A percentile compares a stretch with the other conserved stretches of the same genome.
Conservation (phyloP, 2,888 invertebrate species). For the Lasioglossum pauxillum region DNA sequence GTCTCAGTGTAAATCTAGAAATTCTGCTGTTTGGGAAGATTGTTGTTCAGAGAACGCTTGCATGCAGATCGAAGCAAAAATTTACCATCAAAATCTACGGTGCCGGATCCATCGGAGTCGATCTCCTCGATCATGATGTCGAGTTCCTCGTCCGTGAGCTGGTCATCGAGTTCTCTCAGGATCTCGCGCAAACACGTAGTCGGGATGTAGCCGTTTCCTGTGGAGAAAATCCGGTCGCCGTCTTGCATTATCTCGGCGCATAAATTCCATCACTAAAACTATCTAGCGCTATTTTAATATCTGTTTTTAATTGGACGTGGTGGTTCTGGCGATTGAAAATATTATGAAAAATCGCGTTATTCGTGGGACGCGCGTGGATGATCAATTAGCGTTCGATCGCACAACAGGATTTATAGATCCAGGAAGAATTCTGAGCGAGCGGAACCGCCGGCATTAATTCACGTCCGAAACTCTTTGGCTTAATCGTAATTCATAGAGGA, state of each 20-base stretch:
- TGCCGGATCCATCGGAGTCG: slow-evolving; percentile 99
- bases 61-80: background rate
- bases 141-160: slow-evolving; percentile 96
- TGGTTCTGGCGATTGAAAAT: background rate
- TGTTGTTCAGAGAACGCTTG: background rate
- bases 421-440: background rate
- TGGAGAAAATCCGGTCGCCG: slow-evolving; percentile 55
- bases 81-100: slow-evolving; percentile 99
- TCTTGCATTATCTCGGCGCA: background rate
- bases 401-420: slow-evolving; percentile 5
- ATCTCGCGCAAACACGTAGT: slow-evolving; percentile 97
- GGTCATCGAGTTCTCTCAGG: slow-evolving; percentile 97
- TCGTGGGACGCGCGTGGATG: background rate
- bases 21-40: background rate
- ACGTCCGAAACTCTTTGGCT: slow-evolving; percentile 37
- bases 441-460: slow-evolving; percentile 39
- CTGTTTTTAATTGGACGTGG: background rate
- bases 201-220: slow-evolving; percentile 96
- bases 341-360: background rate
- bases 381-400: background rate
- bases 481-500: slow-evolving; percentile 57
- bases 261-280: background rate
- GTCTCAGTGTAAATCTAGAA: background rate
- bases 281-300: background rate
- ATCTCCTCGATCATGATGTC: slow-evolving; percentile 99